Percentiles rank a stretch among this genome's conserved stretches.
Evolutionary conservation across 2,888 invertebrate genomes (phyloP).

Genomic region (Rhagonycha fulva): DNA sequence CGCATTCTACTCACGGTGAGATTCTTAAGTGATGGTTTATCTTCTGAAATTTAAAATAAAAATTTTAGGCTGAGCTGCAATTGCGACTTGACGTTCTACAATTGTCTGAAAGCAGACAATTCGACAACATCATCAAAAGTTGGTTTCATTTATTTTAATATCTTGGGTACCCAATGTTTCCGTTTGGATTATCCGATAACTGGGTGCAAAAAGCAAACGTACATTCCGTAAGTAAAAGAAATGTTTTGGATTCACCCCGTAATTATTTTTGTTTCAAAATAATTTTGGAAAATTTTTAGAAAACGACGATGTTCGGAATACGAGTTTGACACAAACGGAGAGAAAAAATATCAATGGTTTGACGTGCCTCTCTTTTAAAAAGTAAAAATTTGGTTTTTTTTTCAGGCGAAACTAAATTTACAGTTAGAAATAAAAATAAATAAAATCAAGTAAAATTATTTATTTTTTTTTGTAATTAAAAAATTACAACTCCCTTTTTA

Average conservation of each 20-base stretch:
- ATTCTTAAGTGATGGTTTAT: neutral
- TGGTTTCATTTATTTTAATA: conserved; percentile 62
- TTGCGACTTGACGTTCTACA: conserved; percentile 61
- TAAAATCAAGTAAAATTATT: too few species aligned
- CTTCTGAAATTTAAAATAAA: neutral
- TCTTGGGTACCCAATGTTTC: conserved; percentile 64
- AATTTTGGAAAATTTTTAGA: neutral
- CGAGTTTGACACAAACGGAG: neutral
- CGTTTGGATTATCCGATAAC: conserved; percentile 61
- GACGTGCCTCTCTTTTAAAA: neutral
- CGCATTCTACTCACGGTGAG: conserved; percentile 44
- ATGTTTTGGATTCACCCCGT: conserved; percentile 61
- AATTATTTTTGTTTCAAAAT: neutral
- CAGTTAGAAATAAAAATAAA: too few species aligned
- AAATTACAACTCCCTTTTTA: too few species aligned
- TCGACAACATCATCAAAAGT: conserved; percentile 53
- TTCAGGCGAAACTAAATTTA: too few species aligned
- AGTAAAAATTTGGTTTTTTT: too few species aligned
- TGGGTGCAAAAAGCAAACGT: conserved; percentile 55
- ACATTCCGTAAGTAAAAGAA: conserved; percentile 59
- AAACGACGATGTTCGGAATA: neutral
- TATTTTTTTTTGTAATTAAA: too few species aligned
- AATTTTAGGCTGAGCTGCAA: conserved; percentile 57
- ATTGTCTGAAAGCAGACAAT: conserved; percentile 55
- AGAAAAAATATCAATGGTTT: neutral